Evolutionary conservation across 2,888 invertebrate genomes (phyloP).

Genomic region (Xestoiulus laeticollis): DNA sequence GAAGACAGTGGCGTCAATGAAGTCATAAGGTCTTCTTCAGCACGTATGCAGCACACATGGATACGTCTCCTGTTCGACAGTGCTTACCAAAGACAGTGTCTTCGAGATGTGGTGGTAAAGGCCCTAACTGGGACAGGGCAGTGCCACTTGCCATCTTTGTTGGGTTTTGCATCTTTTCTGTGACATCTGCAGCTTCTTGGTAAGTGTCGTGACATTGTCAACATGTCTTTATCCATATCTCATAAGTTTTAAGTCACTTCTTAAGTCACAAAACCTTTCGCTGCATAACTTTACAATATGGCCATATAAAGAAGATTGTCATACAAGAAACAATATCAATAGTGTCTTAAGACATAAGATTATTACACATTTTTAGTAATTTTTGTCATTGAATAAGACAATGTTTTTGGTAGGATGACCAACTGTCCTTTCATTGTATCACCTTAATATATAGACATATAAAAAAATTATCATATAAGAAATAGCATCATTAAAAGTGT

Average conservation of each 20-base stretch:
- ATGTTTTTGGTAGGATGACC: too few species aligned
- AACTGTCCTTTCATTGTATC: too few species aligned
- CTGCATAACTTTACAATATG: too few species aligned
- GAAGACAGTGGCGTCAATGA: neutral
- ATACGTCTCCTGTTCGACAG: neutral
- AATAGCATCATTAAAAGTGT: too few species aligned
- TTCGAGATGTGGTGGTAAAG: neutral
- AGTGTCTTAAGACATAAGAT: too few species aligned
- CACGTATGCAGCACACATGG: neutral
- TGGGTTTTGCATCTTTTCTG: constrained; percentile 35
- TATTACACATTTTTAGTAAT: too few species aligned
- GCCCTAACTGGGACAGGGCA: neutral
- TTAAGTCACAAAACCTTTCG: too few species aligned
- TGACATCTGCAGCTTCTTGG: constrained; percentile 45
- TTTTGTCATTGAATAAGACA: neutral
- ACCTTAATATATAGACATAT: too few species aligned
- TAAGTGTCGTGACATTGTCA: neutral
- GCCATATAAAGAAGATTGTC: too few species aligned
- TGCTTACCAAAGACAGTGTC: neutral
- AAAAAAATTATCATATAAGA: too few species aligned
- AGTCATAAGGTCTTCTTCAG: neutral
- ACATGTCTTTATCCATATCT: too few species aligned
- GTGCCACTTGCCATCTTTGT: neutral
- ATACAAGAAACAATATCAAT: too few species aligned
- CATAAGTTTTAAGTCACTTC: neutral